Evolutionary conservation across 64 coral and sea anemone genomes (phyloP).

Genomic region (Dendronephthya gigantea): DNA sequence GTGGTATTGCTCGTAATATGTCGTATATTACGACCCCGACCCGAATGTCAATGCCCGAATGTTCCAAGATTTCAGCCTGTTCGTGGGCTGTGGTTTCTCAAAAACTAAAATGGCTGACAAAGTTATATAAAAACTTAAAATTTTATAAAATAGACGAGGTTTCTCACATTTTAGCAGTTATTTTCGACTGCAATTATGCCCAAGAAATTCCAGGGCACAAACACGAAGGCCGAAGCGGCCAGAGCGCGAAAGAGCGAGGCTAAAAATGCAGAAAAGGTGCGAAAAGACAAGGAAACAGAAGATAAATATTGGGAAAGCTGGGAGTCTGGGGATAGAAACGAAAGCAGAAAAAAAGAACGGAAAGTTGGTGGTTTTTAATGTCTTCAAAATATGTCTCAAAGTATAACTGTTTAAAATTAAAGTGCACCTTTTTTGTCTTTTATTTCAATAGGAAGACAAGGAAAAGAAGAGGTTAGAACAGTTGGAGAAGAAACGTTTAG

Average conservation of each 20-base stretch:
- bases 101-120: not conserved
- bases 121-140: not conserved
- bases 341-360: conserved; percentile 61
- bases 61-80: not conserved
- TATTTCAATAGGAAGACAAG: conserved; percentile 54
- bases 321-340: conserved; percentile 66
- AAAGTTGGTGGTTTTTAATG: conserved; percentile 40
- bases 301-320: conserved; percentile 80
- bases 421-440: not conserved
- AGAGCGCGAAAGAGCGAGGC: not conserved
- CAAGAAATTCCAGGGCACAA: conserved; percentile 10
- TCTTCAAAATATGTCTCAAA: not conserved
- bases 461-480: conserved; percentile 67
- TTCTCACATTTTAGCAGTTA: not conserved
- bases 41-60: too few relatives aligned
- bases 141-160: not conserved
- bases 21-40: too few relatives aligned
- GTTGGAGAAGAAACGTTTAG: conserved; percentile 44
- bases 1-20: not conserved
- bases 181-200: not conserved
- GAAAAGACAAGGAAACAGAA: conserved; percentile 34
- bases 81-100: not conserved
- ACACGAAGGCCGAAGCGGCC: not conserved
- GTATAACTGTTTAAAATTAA: not conserved
- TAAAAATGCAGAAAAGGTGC: not conserved